These are phyloP conservation scores for Ormyrus nitidulus DNA, from an alignment of 2,888 invertebrate species.

Conservation along the genomic window DNA sequence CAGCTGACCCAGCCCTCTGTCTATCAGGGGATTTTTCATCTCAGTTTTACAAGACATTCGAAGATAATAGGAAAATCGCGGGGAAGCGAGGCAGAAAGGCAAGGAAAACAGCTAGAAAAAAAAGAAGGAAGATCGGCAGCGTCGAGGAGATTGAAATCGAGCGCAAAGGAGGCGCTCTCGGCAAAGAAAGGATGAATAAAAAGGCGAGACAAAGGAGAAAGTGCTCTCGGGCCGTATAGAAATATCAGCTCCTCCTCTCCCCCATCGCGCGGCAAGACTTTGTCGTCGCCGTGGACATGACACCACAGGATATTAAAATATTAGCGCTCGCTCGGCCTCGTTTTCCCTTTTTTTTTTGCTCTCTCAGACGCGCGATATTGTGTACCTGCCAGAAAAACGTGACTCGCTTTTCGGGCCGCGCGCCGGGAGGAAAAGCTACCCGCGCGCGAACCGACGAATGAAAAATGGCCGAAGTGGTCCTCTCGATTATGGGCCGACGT, in stretches of 20 bases:
- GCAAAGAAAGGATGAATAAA: slow-evolving; percentile 12
- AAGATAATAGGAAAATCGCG: slow-evolving; percentile 43
- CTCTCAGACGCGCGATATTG: slow-evolving; percentile 19
- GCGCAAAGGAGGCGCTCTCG: background rate
- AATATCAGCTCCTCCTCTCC: slow-evolving; percentile 12
- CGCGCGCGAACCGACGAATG: slow-evolving; percentile 5
- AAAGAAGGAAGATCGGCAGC: background rate
- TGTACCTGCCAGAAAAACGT: slow-evolving; percentile 63
- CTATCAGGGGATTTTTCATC: slow-evolving; percentile 34
- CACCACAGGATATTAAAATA: slow-evolving; percentile 69
- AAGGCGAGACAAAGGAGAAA: slow-evolving; percentile 23
- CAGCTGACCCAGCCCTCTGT: background rate
- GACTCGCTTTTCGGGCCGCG: slow-evolving; percentile 55
- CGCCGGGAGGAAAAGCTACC: slow-evolving; percentile 4
- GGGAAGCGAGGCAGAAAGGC: slow-evolving; percentile 22
- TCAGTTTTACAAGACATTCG: slow-evolving; percentile 29
- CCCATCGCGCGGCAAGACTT: slow-evolving; percentile 36
- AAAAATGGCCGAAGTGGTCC: slow-evolving; percentile 44
- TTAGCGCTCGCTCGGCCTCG: slow-evolving; percentile 59
- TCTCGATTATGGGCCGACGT: slow-evolving; percentile 51
- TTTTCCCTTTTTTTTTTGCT: slow-evolving; percentile 17
- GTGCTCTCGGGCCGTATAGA: background rate
- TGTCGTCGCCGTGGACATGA: slow-evolving; percentile 64
- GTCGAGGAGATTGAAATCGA: slow-evolving; percentile 45
- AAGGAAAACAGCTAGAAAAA: slow-evolving; percentile 19